Evolutionary conservation across 2,113 vertebrate species (phyloP).

Genomic region (Cyanoramphus novaezelandiae): DNA sequence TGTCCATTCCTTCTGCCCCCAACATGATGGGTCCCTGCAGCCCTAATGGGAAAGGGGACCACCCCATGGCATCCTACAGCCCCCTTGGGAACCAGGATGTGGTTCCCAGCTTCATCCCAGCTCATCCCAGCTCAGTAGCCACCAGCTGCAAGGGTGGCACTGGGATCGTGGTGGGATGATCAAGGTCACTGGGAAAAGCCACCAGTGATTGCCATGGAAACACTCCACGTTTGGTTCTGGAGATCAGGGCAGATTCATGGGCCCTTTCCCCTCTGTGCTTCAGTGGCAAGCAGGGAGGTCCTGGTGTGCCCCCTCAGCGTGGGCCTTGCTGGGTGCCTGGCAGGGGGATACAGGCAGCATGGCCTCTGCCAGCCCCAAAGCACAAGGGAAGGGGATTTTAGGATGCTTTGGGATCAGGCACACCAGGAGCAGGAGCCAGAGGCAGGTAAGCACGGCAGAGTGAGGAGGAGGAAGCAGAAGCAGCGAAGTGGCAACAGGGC

Average conservation of each 20-base stretch:
- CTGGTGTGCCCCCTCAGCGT: fast-evolving
- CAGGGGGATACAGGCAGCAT: neutral
- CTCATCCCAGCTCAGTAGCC: neutral
- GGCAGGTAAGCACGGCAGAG: fast-evolving
- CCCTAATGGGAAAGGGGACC: neutral
- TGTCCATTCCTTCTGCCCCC: neutral
- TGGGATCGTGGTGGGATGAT: neutral
- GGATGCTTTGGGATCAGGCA: neutral
- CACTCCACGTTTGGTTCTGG: neutral
- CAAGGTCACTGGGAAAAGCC: neutral
- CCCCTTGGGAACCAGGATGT: fast-evolving
- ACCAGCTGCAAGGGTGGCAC: neutral
- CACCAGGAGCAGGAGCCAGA: neutral
- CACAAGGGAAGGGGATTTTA: neutral
- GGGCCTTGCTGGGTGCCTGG: neutral
- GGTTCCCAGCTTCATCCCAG: neutral
- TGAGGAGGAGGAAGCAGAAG: neutral
- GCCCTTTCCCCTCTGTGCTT: neutral
- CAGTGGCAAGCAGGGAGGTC: neutral
- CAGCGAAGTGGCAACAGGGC: neutral
- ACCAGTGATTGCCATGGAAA: conserved; percentile 21
- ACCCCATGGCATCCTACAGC: neutral
- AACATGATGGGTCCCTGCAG: neutral
- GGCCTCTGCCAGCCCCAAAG: neutral
- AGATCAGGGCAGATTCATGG: neutral